Evolutionary conservation across 2,888 invertebrate genomes (phyloP).

Genomic region (Pterostichus madidus): DNA sequence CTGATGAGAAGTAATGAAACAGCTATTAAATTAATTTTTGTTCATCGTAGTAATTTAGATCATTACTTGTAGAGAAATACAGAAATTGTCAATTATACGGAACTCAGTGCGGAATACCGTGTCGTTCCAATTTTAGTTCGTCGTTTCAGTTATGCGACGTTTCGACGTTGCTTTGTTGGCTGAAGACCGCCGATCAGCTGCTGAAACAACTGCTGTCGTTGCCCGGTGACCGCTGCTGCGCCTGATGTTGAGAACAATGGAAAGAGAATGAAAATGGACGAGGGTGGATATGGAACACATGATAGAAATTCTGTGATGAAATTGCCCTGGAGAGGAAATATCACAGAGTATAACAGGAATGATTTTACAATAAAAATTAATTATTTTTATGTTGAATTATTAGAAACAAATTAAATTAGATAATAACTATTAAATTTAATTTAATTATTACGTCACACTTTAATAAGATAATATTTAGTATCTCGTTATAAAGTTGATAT

Average conservation of each 20-base stretch:
- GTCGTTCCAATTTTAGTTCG: slow-evolving; percentile 27
- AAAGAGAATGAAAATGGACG: slow-evolving; percentile 6
- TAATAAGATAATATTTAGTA: too few species aligned
- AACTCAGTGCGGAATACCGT: not conserved
- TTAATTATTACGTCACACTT: too few species aligned
- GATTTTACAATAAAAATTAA: not conserved
- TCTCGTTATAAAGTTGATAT: too few species aligned
- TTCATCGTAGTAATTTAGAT: not conserved
- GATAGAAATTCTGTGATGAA: slow-evolving; percentile 7
- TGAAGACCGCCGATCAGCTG: slow-evolving; percentile 18
- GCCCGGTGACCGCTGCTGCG: not conserved
- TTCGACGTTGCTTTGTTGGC: not conserved
- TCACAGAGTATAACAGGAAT: not conserved
- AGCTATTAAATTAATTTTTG: slow-evolving; percentile 12
- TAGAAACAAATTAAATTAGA: too few species aligned
- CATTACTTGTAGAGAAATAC: not conserved
- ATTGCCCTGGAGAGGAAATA: not conserved
- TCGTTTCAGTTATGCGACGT: slow-evolving; percentile 10
- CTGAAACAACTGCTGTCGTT: slow-evolving; percentile 27
- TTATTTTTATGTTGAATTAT: too few species aligned
- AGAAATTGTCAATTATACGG: slow-evolving; percentile 15
- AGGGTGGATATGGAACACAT: not conserved
- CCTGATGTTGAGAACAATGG: slow-evolving; percentile 30
- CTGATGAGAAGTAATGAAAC: slow-evolving; percentile 8
- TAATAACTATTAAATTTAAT: too few species aligned